These are phyloP conservation scores for Rhabdomys dilectus DNA, from an alignment of 2,113 vertebrate species.

Conservation along the genomic window DNA sequence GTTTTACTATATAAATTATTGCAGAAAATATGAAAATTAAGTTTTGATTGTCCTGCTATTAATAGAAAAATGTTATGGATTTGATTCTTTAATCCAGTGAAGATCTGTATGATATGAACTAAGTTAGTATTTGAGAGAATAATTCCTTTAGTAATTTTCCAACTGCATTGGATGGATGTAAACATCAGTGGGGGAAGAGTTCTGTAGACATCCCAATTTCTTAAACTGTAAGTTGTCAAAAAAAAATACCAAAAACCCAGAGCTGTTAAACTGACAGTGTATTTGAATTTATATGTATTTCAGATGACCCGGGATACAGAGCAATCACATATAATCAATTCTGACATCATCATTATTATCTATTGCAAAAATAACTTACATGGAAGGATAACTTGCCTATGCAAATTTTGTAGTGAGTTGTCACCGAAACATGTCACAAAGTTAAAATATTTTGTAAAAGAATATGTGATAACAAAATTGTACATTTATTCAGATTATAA, in stretches of 20 bases:
- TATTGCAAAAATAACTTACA: not conserved
- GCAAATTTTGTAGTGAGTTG: constrained; percentile 11
- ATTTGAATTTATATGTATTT: constrained; percentile 48
- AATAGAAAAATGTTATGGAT: not conserved
- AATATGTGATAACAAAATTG: constrained; percentile 15
- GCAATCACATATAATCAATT: not conserved
- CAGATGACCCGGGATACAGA: not conserved
- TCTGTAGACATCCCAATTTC: not conserved
- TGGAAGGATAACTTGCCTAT: not conserved
- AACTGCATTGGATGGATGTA: not conserved
- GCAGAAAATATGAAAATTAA: constrained; percentile 41
- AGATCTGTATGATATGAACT: constrained; percentile 21
- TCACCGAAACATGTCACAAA: not conserved
- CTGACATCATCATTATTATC: not conserved
- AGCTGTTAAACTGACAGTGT: not conserved
- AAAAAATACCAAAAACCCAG: not conserved
- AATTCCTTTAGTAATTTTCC: constrained; percentile 44
- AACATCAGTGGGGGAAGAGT: not conserved
- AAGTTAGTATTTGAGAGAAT: constrained; percentile 38
- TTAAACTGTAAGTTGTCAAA: constrained; percentile 22
- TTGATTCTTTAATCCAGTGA: not conserved
- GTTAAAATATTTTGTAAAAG: constrained; percentile 55
- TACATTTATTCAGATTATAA: constrained; percentile 49
- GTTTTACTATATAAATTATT: not conserved
- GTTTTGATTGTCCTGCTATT: constrained; percentile 5